Evolutionary conservation across 2,113 vertebrate species (phyloP).

Genomic region (Capreolus pygargus): DNA sequence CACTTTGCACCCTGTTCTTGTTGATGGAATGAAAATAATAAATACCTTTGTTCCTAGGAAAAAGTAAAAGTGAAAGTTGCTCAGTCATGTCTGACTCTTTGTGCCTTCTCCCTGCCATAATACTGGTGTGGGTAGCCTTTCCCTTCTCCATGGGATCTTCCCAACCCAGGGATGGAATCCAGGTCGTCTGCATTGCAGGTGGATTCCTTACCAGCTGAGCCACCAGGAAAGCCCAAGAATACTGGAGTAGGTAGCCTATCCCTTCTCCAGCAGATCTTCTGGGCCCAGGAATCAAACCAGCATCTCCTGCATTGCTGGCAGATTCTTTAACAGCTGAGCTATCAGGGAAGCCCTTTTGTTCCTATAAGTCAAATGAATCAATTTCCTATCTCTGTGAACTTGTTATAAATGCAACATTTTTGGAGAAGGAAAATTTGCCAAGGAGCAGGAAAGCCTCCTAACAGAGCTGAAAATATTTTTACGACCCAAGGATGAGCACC

Average conservation of each 20-base stretch:
- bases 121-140: not conserved
- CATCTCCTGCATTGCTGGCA: not conserved
- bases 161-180: not conserved
- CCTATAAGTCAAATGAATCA: constrained; percentile 31
- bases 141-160: not conserved
- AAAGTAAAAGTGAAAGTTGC: not conserved
- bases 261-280: not conserved
- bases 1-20: not conserved
- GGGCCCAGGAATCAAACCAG: not conserved
- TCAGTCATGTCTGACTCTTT: not conserved
- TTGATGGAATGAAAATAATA: constrained; percentile 49
- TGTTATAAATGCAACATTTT: constrained; percentile 7
- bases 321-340: not conserved
- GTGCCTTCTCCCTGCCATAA: not conserved
- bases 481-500: constrained; percentile 53
- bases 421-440: not conserved
- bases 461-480: constrained; percentile 57
- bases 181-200: not conserved
- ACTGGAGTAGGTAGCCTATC: not conserved
- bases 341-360: not conserved
- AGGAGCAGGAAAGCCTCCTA: constrained; percentile 48
- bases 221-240: not conserved
- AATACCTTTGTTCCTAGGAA: not conserved
- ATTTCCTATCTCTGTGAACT: not conserved
- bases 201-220: not conserved